Percentiles rank a stretch among this genome's conserved stretches.
Conservation (phyloP, 1,140 invertebrate species). For the Drosophila obscura region DNA sequence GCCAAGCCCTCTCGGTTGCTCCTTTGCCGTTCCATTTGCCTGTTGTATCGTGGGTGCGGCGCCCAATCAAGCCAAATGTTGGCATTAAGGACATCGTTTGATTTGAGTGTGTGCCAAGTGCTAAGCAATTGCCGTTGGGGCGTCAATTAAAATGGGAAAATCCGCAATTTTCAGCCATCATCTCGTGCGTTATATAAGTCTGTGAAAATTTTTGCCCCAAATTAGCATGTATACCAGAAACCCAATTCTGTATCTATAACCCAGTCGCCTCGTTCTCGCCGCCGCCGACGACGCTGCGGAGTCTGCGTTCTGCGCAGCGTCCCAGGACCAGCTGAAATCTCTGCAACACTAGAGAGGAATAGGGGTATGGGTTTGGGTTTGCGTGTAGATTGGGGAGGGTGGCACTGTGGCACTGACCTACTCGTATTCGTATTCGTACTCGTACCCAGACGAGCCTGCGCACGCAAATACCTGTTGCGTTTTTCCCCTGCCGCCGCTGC, state of each 20-base stretch:
- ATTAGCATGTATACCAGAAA: slow-evolving; percentile 80
- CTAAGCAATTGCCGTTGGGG: slow-evolving; percentile 34
- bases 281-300: slow-evolving; percentile 73
- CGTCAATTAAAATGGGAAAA: slow-evolving; percentile 30
- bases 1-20: slow-evolving; percentile 32
- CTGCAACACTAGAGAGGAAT: background rate
- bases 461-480: slow-evolving; percentile 79
- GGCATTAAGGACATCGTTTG: slow-evolving; percentile 39
- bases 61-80: slow-evolving; percentile 53
- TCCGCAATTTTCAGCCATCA: slow-evolving; percentile 39
- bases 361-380: background rate
- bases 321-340: slow-evolving; percentile 56
- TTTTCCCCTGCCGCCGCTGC: slow-evolving; percentile 1
- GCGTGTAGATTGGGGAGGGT: slow-evolving; percentile 1
- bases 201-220: slow-evolving; percentile 75
- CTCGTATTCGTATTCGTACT: slow-evolving; percentile 32
- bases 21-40: background rate
- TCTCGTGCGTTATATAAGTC: slow-evolving; percentile 64
- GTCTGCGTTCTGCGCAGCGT: slow-evolving; percentile 81
- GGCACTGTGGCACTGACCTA: slow-evolving; percentile 80
- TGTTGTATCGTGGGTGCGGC: slow-evolving; percentile 52
- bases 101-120: slow-evolving; percentile 69
- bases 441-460: slow-evolving; percentile 42
- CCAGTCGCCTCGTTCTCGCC: slow-evolving; percentile 48
- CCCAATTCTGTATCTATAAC: slow-evolving; percentile 82